Evolutionary conservation across 1,140 invertebrate species (phyloP).

Genomic region (Diuraphis noxia): DNA sequence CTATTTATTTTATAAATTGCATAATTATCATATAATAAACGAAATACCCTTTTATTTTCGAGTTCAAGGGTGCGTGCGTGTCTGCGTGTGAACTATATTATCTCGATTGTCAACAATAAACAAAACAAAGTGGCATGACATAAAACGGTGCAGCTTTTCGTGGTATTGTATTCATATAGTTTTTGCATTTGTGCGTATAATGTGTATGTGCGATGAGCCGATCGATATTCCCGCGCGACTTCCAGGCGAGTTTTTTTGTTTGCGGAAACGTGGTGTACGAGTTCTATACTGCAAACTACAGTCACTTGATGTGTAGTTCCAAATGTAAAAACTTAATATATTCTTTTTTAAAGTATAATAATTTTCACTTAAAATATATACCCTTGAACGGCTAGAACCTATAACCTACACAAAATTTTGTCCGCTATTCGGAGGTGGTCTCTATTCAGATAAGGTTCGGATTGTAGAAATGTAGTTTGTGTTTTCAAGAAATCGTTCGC

Average conservation of each 20-base stretch:
- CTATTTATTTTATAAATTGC: not conserved
- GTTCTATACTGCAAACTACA: not conserved
- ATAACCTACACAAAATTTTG: no score
- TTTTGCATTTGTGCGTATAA: no score
- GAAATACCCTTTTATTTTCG: not conserved
- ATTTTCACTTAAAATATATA: no score
- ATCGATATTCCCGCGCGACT: not conserved
- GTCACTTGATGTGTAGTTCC: not conserved
- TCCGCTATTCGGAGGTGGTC: no score
- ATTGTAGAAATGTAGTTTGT: no score
- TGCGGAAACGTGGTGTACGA: not conserved
- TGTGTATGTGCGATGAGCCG: not conserved
- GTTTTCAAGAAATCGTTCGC: no score
- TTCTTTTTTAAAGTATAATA: no score
- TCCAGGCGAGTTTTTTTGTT: not conserved
- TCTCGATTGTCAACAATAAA: not conserved
- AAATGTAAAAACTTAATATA: not conserved
- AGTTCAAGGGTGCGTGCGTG: not conserved
- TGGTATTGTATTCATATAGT: not conserved
- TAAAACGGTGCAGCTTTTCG: not conserved
- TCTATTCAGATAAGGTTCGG: no score
- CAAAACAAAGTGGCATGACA: conserved; percentile 5
- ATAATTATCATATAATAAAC: not conserved
- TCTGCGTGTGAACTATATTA: not conserved
- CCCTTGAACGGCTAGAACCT: no score